Evolutionary conservation across 2,888 invertebrate species (phyloP).

Genomic region (Asteroscopus sphinx): DNA sequence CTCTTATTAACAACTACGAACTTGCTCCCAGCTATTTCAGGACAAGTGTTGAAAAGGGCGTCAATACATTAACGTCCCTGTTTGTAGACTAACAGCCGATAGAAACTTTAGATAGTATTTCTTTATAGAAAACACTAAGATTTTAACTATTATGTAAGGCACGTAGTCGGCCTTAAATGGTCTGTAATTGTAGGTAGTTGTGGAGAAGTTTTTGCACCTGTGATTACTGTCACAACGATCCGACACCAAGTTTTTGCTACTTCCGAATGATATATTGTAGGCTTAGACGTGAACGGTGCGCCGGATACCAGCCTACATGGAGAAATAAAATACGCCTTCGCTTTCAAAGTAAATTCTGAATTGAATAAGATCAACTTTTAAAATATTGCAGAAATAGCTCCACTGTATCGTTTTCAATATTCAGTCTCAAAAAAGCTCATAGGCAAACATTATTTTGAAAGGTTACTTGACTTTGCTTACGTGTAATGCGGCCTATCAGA

Average conservation of each 20-base stretch:
- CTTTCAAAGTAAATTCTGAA: constrained; percentile 37
- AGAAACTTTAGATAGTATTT: constrained; percentile 62
- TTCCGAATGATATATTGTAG: constrained; percentile 82
- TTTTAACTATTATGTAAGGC: constrained; percentile 81
- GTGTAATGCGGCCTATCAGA: too few relatives aligned
- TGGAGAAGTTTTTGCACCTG: constrained; percentile 77
- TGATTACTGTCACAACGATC: constrained; percentile 82
- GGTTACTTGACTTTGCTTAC: too few relatives aligned
- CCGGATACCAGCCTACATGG: constrained; percentile 37
- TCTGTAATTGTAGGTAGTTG: constrained; percentile 85
- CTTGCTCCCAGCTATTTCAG: constrained; percentile 48
- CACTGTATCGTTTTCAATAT: background rate
- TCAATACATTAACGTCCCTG: constrained; percentile 51
- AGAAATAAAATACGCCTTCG: constrained; percentile 34
- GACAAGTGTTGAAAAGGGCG: constrained; percentile 51
- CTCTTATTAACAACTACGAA: constrained; percentile 49
- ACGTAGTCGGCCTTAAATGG: constrained; percentile 85
- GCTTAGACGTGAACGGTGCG: constrained; percentile 51
- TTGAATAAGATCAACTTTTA: constrained; percentile 25
- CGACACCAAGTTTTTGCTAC: constrained; percentile 82
- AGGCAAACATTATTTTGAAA: too few relatives aligned
- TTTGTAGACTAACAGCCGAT: constrained; percentile 56
- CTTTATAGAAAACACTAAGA: constrained; percentile 74
- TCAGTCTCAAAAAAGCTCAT: background rate
- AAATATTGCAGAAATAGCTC: constrained; percentile 2